Evolutionary conservation across 2,888 invertebrate species (phyloP).

Genomic region (Eristalinus sepulchralis): DNA sequence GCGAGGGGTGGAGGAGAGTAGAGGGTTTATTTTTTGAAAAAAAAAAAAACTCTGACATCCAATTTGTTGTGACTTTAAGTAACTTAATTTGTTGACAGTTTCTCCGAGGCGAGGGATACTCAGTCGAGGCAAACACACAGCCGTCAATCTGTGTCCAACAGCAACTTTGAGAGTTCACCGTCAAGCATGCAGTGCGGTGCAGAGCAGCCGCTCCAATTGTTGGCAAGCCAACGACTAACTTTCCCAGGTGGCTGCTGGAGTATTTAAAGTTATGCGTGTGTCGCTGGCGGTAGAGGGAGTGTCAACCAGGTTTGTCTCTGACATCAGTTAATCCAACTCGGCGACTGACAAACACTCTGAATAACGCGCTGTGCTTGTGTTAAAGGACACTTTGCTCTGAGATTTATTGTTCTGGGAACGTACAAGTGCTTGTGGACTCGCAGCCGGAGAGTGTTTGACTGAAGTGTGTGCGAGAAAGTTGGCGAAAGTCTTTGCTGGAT

Average conservation of each 20-base stretch:
- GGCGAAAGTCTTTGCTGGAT: neutral
- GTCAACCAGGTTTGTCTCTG: neutral
- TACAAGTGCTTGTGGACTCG: neutral
- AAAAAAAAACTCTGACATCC: neutral
- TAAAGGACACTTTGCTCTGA: neutral
- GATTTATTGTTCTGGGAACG: neutral
- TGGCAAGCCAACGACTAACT: neutral
- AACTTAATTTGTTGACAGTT: neutral
- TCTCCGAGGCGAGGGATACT: neutral
- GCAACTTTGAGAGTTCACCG: neutral
- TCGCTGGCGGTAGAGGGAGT: neutral
- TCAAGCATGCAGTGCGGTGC: neutral
- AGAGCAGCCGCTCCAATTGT: neutral
- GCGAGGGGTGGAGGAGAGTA: too few species aligned
- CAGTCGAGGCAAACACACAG: neutral
- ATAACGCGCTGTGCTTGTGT: neutral
- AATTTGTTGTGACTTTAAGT: neutral
- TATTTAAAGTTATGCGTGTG: neutral
- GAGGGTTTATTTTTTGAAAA: neutral
- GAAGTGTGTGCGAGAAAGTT: neutral
- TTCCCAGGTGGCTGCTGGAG: neutral
- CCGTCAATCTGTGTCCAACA: neutral
- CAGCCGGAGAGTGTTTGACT: neutral
- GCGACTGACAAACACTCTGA: too few species aligned
- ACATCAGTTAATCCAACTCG: neutral